Evolutionary conservation across 2,888 invertebrate species (phyloP).

Genomic region (Augochlorella aurata): DNA sequence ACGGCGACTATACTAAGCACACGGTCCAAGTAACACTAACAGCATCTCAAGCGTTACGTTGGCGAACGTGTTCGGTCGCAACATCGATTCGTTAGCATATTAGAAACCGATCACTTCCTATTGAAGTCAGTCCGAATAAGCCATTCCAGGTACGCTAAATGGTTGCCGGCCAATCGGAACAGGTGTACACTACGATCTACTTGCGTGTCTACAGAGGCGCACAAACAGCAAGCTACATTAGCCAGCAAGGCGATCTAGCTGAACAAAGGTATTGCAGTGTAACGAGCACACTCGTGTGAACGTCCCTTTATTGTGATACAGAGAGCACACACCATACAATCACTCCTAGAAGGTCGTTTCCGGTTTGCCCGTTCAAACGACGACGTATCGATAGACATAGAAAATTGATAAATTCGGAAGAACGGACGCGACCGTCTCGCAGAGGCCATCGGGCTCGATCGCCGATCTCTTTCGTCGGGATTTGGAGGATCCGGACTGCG

Average conservation of each 20-base stretch:
- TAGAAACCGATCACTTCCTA: conserved; percentile 45
- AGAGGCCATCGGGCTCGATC: neutral
- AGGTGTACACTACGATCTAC: conserved; percentile 36
- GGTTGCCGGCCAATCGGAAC: neutral
- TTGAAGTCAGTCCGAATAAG: conserved; percentile 52
- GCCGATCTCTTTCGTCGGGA: no score
- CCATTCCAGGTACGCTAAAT: conserved; percentile 30
- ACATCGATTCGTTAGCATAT: conserved; percentile 6
- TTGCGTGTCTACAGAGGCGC: conserved; percentile 44
- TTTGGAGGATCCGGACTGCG: no score
- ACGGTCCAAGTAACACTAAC: conserved; percentile 6
- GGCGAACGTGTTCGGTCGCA: neutral
- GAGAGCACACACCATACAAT: conserved; percentile 58
- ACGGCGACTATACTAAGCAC: conserved; percentile 33
- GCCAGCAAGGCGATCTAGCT: conserved; percentile 42
- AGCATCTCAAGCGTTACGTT: conserved; percentile 4
- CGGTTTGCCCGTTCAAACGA: conserved; percentile 1
- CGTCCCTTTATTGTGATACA: conserved; percentile 64
- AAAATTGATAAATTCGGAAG: neutral
- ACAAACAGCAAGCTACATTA: conserved; percentile 46
- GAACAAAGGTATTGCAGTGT: conserved; percentile 41
- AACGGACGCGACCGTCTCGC: conserved; percentile 35
- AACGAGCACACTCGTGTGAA: conserved; percentile 57
- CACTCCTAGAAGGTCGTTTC: conserved; percentile 33
- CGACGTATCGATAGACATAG: conserved; percentile 17